Evolutionary conservation across 2,888 invertebrate genomes (phyloP), one percentile per base, ranked within the genome.

Genomic region (Metalampra italica): DNA sequence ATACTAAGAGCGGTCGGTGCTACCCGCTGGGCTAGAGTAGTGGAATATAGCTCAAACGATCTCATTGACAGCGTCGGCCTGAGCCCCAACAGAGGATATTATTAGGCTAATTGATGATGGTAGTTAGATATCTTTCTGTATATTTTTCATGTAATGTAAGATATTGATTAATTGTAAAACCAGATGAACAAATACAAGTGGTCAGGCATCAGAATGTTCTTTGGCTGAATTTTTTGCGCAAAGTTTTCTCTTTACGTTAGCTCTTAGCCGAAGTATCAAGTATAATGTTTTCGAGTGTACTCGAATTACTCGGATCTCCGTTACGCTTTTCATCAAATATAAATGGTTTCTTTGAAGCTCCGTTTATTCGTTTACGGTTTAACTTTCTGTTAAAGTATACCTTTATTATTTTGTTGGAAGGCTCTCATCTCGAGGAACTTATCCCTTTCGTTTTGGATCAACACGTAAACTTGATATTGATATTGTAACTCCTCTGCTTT

Each of bases 391-490:
- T 68, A 22, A 60, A 68, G 64, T 65, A 64, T 68, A 63, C 60
- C 59, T 56, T 58, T 56, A 55, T 64, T 66, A 58, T 67, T 66
- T 68, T 62, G 60, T 64, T 64, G 58, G 57, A 22, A 22, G 22
- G 22, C 22, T 22, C 22, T 22, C 22, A 22, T 2, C 22, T 22
- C 22, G 2, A 22, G 22, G 22, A 22, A 22, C 22, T 22, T 60
- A 56, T 62, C 62, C 62, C 62, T 64, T 64, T 62, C 53, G 29
- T 60, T 37, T 13, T 41, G 22, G 41, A 41, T 32, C 32, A 41
- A 46, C 41, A 41, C 32, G 40, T n/a, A 40, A 39, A 46, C n/a
- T 22, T 37, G 41, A 39, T 39, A 39, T 14, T 39, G 12, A 39
- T 12, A 39, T 39, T 39, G 14, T 14, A 7, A 8, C 32, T 8